phyloP scores from a whole-genome alignment of 2,797 vertebrate genomes.

The Chaetodon trifasciatus region DNA sequence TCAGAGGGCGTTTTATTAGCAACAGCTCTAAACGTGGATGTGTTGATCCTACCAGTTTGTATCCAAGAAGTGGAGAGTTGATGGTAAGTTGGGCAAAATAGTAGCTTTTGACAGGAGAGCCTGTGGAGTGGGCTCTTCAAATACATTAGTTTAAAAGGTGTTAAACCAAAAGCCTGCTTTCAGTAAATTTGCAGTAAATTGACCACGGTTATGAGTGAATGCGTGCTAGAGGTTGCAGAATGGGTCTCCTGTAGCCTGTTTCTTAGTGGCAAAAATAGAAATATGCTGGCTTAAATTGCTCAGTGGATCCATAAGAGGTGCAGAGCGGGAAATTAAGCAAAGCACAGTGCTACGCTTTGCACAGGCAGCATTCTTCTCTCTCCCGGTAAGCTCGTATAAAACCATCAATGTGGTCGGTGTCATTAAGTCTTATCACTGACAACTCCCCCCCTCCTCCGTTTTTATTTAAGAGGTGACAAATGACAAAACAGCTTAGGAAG shows the following conservation, averaged over 20 bases:
- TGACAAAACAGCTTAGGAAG: slow-evolving; percentile 85
- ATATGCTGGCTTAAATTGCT: slow-evolving; percentile 59
- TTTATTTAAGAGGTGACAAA: slow-evolving; percentile 85
- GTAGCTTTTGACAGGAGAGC: slow-evolving; percentile 72
- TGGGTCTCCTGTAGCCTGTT: slow-evolving; percentile 47
- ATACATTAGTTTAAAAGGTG: slow-evolving; percentile 82
- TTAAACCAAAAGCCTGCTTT: slow-evolving; percentile 72
- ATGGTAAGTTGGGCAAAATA: slow-evolving; percentile 70
- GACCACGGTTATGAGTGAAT: slow-evolving; percentile 70
- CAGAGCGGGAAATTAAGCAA: slow-evolving; percentile 56
- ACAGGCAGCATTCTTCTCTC: slow-evolving; percentile 20
- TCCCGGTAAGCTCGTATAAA: slow-evolving; percentile 49
- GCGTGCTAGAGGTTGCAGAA: slow-evolving; percentile 51
- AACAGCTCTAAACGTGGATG: slow-evolving; percentile 49
- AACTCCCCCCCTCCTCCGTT: slow-evolving; percentile 53
- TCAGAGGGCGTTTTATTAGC: slow-evolving; percentile 55
- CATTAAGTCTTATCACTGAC: slow-evolving; percentile 77
- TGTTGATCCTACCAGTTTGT: slow-evolving; percentile 66
- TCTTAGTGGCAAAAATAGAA: slow-evolving; percentile 60
- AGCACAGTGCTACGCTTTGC: slow-evolving; percentile 16
- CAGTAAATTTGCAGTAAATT: slow-evolving; percentile 71
- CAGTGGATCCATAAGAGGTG: slow-evolving; percentile 56
- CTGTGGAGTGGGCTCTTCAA: slow-evolving; percentile 77
- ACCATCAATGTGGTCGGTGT: slow-evolving; percentile 60
- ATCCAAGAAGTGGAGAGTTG: slow-evolving; percentile 63